These are phyloP conservation scores for Olivierus martensii DNA, from an alignment of 1,140 invertebrate species.

Conservation along the genomic window DNA sequence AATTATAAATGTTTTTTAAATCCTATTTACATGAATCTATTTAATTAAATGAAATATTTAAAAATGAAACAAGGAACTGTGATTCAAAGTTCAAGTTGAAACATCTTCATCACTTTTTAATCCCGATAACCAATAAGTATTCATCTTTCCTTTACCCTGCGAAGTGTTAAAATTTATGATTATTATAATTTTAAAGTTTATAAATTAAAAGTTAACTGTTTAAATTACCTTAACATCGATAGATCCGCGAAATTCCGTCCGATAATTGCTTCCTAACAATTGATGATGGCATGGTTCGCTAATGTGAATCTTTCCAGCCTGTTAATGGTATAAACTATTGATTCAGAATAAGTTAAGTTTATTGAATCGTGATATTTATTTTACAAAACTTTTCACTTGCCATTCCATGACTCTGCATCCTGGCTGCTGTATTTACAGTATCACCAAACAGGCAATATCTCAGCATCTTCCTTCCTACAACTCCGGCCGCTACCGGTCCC, in stretches of 20 bases:
- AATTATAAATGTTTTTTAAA: too few species aligned
- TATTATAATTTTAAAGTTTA: neutral
- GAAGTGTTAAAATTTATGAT: neutral
- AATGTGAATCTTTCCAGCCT: conserved; percentile 66
- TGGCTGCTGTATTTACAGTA: conserved; percentile 29
- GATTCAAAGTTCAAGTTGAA: too few species aligned
- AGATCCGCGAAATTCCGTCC: conserved; percentile 50
- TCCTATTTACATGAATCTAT: too few species aligned
- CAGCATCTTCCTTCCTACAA: conserved; percentile 85
- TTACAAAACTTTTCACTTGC: conserved; percentile 4
- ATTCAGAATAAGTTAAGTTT: neutral
- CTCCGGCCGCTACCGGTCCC: conserved; percentile 72
- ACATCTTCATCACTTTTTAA: neutral
- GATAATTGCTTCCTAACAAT: conserved; percentile 52
- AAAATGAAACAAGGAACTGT: too few species aligned
- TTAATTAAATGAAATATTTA: too few species aligned
- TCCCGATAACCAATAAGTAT: conserved; percentile 72
- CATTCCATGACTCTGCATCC: conserved; percentile 23
- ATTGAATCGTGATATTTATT: neutral
- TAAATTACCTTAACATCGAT: conserved; percentile 27
- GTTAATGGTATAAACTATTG: neutral
- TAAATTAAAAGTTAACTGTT: neutral
- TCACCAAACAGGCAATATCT: conserved; percentile 83
- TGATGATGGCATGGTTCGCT: conserved; percentile 69
- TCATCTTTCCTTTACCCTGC: conserved; percentile 60